Evolutionary conservation across 2,888 invertebrate genomes (phyloP), one percentile per base, ranked within the genome.

Genomic region (Sphaerolaimus hirsutus): DNA sequence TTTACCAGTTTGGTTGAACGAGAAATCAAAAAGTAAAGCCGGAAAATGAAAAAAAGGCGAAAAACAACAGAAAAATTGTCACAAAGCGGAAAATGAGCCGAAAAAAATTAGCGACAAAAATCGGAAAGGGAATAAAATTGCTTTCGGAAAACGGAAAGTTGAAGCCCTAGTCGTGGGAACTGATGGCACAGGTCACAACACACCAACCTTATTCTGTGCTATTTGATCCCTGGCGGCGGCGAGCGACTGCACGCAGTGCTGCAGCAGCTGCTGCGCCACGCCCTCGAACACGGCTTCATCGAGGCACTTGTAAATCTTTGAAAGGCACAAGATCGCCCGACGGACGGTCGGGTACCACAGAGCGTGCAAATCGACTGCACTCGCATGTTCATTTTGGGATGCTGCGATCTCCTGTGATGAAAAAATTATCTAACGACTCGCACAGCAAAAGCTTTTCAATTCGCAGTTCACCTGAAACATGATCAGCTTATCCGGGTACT

Each of bases 311-410:
- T 79, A 81, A 0, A 87, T 72, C 50, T 93, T 77, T 0, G 93
- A 91, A 2, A 97, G 70, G 51, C 89, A 91, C 22, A 91, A 83
- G 21, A 97, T 67, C 0, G 93, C 89, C 41, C 97, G 72, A 21
- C 93, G 73, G 0, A 97, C 89, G 0, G 86, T 89, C 0, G 97
- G 97, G 67, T 93, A 97, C 97, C 97, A 97, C 87, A 97, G 87
- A 25, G 93, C 97, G 67, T 93, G 93, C 29, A 93, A 71, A 70
- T 97, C 93, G 0, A 91, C 86, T 0, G 87, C 83, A 0, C 7
- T 32, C 17, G 10, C 32, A 17, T 32, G 10, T 32, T 7, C 17
- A 17, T 32, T 32, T 32, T 17, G 32, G 32, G 17, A 17, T 32
- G 10, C 17, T 17, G 37, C 37, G n/a, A 37, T 37, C 37, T 37